Conservation (phyloP, 2,797 vertebrate species). For the Falco novaeseelandiae region DNA sequence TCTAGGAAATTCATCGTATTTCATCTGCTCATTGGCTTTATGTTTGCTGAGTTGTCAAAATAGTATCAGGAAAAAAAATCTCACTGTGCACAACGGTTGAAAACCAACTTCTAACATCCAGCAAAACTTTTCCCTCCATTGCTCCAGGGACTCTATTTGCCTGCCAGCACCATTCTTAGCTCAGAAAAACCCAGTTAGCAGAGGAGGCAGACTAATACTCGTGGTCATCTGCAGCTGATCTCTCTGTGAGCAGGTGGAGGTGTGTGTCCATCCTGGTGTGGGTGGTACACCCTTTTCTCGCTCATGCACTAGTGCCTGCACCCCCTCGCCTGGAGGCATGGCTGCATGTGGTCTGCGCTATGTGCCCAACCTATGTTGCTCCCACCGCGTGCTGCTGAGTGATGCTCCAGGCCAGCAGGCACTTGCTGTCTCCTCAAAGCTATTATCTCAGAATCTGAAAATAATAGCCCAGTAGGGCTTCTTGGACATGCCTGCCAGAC, state of each 20-base stretch:
- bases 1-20: neutral
- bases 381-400: rapidly evolving
- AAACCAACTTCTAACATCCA: neutral
- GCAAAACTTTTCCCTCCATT: neutral
- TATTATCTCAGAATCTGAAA: neutral
- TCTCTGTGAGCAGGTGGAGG: neutral
- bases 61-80: neutral
- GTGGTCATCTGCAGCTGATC: neutral
- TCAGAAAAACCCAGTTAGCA: neutral
- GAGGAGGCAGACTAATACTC: neutral
- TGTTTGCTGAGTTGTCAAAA: neutral
- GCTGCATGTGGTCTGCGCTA: rapidly evolving
- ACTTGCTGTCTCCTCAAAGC: neutral
- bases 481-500: neutral
- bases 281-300: neutral
- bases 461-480: neutral
- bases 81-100: neutral
- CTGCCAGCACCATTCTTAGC: neutral
- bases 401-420: neutral
- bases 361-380: rapidly evolving
- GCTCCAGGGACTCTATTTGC: neutral
- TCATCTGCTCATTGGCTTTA: neutral
- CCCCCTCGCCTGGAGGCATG: rapidly evolving
- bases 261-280: neutral
- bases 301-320: neutral